Percentiles rank a stretch among this genome's conserved stretches.
These are phyloP conservation scores for Eolophus roseicapilla DNA, from an alignment of 2,113 vertebrate species.

Conservation along the genomic window DNA sequence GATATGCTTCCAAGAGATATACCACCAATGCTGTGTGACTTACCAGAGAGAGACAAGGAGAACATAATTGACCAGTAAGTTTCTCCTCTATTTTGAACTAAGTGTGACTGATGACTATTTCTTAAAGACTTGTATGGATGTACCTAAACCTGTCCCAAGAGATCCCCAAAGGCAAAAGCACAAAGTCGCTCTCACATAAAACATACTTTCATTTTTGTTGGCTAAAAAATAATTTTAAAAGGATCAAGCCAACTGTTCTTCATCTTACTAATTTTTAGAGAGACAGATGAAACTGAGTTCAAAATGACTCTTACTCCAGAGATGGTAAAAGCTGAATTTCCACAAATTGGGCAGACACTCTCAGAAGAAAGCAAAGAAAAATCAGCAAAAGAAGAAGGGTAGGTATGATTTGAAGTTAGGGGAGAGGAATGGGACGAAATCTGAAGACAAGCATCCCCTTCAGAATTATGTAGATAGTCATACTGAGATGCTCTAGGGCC, in stretches of 20 bases:
- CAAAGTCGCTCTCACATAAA: neutral
- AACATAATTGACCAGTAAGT: slow-evolving; percentile 65
- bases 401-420: neutral
- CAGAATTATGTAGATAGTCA: neutral
- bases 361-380: neutral
- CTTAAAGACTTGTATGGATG: neutral
- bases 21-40: slow-evolving; percentile 48
- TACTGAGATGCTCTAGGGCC: neutral
- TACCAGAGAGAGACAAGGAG: slow-evolving; percentile 74
- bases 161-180: neutral
- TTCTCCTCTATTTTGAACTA: neutral
- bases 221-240: neutral
- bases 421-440: neutral
- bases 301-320: slow-evolving; percentile 79
- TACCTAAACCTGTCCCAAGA: neutral
- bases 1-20: slow-evolving; percentile 71
- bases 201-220: neutral
- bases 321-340: slow-evolving; percentile 86
- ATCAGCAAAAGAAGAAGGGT: neutral
- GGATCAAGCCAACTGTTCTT: neutral
- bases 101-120: neutral
- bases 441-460: neutral
- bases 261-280: slow-evolving; percentile 66
- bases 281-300: slow-evolving; percentile 58
- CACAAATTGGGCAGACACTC: neutral